Conservation (phyloP, 2,888 invertebrate species). For the Rhabditoides inermis region DNA sequence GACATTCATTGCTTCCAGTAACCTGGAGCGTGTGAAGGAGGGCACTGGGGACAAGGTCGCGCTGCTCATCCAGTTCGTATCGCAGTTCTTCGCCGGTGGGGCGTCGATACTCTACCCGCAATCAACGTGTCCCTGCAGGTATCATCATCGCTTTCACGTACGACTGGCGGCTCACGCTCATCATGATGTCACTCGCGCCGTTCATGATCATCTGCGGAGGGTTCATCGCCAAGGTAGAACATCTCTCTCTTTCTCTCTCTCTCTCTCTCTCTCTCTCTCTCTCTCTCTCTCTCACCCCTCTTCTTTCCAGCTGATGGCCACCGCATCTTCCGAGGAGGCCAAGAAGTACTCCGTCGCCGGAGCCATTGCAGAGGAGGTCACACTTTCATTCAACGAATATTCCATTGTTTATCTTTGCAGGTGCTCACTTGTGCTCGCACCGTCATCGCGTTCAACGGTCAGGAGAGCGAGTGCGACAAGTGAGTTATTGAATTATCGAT, state of each 20-base stretch:
- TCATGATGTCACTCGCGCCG: conserved; percentile 51
- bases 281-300: no score
- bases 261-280: no score
- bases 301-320: conserved; percentile 54
- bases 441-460: conserved; percentile 33
- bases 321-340: conserved; percentile 54
- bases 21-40: conserved; percentile 47
- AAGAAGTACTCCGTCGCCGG: conserved; percentile 31
- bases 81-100: conserved; percentile 47
- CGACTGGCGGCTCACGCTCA: conserved; percentile 44
- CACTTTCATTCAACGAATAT: background rate
- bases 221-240: conserved; percentile 36
- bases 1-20: conserved; percentile 21
- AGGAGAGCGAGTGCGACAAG: conserved; percentile 26
- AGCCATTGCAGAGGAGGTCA: conserved; percentile 27
- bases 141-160: conserved; percentile 36
- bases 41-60: conserved; percentile 50
- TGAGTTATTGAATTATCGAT: conserved; percentile 13
- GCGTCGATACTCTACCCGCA: no score
- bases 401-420: conserved; percentile 1
- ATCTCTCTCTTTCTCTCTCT: no score
- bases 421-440: conserved; percentile 23
- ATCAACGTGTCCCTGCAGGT: no score
- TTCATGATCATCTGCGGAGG: conserved; percentile 39
- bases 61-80: conserved; percentile 35